Evolutionary conservation across 2,888 invertebrate genomes (phyloP), one percentile per base, ranked within the genome.

Genomic region (Atethmia centrago): DNA sequence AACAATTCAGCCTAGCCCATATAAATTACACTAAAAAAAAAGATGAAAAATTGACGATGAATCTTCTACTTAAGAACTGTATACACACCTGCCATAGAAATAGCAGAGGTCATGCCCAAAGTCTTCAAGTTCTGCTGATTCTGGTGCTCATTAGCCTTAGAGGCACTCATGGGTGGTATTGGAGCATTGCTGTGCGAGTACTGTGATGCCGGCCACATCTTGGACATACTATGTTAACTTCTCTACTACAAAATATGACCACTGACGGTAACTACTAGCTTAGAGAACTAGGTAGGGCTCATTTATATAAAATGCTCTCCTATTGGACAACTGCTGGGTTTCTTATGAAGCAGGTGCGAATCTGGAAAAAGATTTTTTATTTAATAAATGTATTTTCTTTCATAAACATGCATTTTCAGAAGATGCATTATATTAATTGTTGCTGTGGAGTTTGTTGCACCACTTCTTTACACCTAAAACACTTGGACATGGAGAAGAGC

Each of bases 71-170:
- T 19, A 1, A 62, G 4, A 56, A 55, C 14, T 1, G 0, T 42
- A n/a, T 74, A 92, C 93, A 91, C 58, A 99, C 97, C 97, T 79
- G 99, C 99, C 91, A 98, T 97, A 85, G 98, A 99, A 83, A 99
- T 99, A 75, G 99, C 99, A 36, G 99, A 99, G 12, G 99, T 99
- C 98, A 99, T 99, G 72, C 99, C 99, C 90, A 98, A 90, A 12
- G 98, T 98, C 87, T 97, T 97, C 83, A 97, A 92, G 87, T 97
- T 97, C 88, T 97, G 97, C 82, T 97, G 96, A 84, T 96, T 97
- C 80, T 97, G 95, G 58, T 96, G 94, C 49, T 95, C 94, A 88
- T 96, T 96, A 16, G 90, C 84, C 88, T 95, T 95, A 62, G 79
- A 79, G 7, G 87, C 77, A 66, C 82, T 89, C 14, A 71, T 49